A percentile compares a stretch with the other conserved stretches of the same genome.
Evolutionary conservation across 2,113 vertebrate species (phyloP).

Genomic region (Sciurus niger): DNA sequence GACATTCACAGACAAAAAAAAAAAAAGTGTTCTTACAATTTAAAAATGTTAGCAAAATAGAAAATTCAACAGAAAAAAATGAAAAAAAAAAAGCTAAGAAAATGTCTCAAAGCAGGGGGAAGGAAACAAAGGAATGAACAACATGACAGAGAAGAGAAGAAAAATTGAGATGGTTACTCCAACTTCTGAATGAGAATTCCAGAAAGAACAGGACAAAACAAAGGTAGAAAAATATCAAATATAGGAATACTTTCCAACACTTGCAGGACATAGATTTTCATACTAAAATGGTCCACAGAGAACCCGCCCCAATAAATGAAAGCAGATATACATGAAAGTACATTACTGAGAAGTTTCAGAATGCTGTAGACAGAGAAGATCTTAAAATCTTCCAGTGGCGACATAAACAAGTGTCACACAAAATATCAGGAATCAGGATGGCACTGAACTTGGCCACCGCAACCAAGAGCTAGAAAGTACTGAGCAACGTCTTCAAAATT

Average conservation of each 20-base stretch:
- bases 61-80: constrained; percentile 45
- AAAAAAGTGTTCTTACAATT: background rate
- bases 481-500: constrained; percentile 20
- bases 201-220: background rate
- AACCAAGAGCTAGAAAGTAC: constrained; percentile 38
- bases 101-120: background rate
- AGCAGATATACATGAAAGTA: background rate
- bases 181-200: constrained; percentile 40
- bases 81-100: background rate
- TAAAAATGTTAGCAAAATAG: constrained; percentile 10
- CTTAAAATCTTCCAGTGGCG: background rate
- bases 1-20: background rate
- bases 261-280: constrained; percentile 8
- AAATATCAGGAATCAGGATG: background rate
- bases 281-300: background rate
- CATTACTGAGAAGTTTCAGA: background rate
- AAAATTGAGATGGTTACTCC: constrained; percentile 22
- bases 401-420: background rate
- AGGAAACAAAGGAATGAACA: background rate
- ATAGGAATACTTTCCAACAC: background rate
- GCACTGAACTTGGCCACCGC: background rate
- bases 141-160: background rate
- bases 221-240: constrained; percentile 4
- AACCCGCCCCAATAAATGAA: background rate
- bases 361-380: background rate